Evolutionary conservation across 2,888 invertebrate species (phyloP), one percentile per base, ranked within the genome.

Genomic region (Meloe dianella): DNA sequence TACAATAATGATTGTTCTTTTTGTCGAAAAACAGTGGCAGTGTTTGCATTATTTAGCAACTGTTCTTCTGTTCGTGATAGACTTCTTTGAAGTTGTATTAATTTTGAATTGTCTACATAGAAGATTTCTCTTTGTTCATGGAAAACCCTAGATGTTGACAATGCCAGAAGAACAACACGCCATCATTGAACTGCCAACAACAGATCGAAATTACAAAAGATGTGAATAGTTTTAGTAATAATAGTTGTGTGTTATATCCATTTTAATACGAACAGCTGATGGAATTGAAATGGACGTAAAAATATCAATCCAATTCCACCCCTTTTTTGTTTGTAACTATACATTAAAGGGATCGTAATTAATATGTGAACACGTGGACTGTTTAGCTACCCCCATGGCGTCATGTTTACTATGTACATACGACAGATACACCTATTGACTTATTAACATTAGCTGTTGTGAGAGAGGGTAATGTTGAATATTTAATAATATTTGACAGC

Each of bases 401-500:
- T 20, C 27, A 56, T 56, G 27, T 56, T 32, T 27, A 4, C 30
- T 8, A 35, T 35, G 35, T 35, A 35, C 12, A 35, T 4, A 35
- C 4, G 14, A 9, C 1, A 14, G 9, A 14, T 35, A 35, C 41
- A 41, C 41, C 47, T 51, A 51, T 51, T 51, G 47, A 51, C 47
- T 51, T 51, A 20, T 51, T 22, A 22, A 10, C 47, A 22, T 51
- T 51, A 20, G 41, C n/a, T 41, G 7, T 7, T 32, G 3, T 32
- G 32, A 27, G 27, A 27, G 27, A 27, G 32, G 32, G 41, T 35
- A 35, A 35, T 41, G 17, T 7, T 17, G 5, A 41, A 32, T 57
- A 17, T 29, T 17, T 29, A 67, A 67, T 64, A 60, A 61, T 61
- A 47, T 64, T 64, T 64, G 67, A 67, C 67, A 67, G 67, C 60